These are phyloP conservation scores for Pteromalus puparum DNA, from an alignment of 1,140 invertebrate species.

Conservation along the genomic window DNA sequence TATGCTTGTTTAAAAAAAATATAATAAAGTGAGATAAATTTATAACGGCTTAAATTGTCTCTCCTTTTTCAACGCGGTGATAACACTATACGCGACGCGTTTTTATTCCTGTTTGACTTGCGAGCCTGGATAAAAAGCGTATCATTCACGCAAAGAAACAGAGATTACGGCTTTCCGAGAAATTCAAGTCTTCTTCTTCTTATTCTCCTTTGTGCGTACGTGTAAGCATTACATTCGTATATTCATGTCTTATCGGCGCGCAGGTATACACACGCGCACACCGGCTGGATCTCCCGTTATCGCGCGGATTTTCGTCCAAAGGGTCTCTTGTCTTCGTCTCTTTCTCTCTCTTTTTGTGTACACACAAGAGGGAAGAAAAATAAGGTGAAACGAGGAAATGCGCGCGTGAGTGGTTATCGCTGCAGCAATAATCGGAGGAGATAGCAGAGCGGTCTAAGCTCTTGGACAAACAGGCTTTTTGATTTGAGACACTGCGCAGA, in stretches of 20 bases:
- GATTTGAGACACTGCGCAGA: neutral
- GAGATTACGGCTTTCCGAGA: conserved; percentile 42
- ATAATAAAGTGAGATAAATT: too few relatives aligned
- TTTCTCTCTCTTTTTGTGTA: neutral
- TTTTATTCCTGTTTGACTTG: conserved; percentile 33
- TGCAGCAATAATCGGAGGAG: conserved; percentile 12
- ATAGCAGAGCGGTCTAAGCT: conserved; percentile 14
- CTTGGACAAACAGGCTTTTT: conserved; percentile 31
- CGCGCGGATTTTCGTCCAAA: conserved; percentile 38
- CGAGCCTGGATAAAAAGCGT: conserved; percentile 15
- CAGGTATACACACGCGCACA: conserved; percentile 9
- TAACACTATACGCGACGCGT: neutral
- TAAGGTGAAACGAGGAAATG: conserved; percentile 9
- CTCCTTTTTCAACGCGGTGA: neutral
- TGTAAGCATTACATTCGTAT: neutral
- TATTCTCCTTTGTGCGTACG: neutral
- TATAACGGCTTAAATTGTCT: conserved; percentile 25
- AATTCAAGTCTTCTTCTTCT: conserved; percentile 6
- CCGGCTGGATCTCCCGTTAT: neutral
- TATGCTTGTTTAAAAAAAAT: neutral
- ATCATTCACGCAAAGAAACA: conserved; percentile 28
- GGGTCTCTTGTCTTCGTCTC: conserved; percentile 5
- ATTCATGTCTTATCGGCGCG: conserved; percentile 8
- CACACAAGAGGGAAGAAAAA: neutral
- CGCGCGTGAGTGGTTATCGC: neutral